These are phyloP conservation scores for Aphaenogaster floridana DNA, from an alignment of 1,140 invertebrate genomes.

Conservation along the genomic window DNA sequence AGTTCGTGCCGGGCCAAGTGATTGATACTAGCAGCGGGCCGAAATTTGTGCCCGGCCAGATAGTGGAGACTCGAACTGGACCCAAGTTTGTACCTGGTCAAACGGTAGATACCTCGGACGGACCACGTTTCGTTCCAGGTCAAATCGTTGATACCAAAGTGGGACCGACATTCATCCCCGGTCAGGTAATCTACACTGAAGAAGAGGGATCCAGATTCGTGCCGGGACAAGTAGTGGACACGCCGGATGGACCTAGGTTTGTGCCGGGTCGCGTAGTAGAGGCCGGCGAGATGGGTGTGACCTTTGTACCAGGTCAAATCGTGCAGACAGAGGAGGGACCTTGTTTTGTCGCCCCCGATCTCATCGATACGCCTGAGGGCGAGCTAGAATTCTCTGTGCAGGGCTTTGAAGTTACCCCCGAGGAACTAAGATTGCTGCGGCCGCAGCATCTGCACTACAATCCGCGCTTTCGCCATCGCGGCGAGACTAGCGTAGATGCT, in stretches of 20 bases:
- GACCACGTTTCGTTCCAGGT: constrained; percentile 90
- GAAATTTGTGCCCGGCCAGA: constrained; percentile 91
- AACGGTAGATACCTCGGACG: constrained; percentile 90
- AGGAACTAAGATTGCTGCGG: constrained; percentile 90
- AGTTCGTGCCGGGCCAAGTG: constrained; percentile 89
- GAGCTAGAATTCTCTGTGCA: constrained; percentile 91
- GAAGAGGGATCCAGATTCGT: constrained; percentile 91
- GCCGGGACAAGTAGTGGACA: constrained; percentile 92
- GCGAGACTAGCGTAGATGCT: constrained; percentile 89
- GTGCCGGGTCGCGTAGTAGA: constrained; percentile 91
- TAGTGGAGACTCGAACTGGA: constrained; percentile 90
- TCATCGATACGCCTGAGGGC: constrained; percentile 89
- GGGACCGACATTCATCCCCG: constrained; percentile 91
- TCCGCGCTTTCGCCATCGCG: constrained; percentile 87
- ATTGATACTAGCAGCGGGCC: constrained; percentile 87
- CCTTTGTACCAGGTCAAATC: constrained; percentile 91
- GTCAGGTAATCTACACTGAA: constrained; percentile 91
- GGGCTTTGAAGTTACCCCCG: constrained; percentile 91
- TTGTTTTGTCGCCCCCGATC: constrained; percentile 91
- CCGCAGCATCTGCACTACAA: constrained; percentile 87
- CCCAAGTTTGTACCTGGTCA: constrained; percentile 91
- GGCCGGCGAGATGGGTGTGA: constrained; percentile 89
- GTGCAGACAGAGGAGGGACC: constrained; percentile 91
- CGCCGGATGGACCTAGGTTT: constrained; percentile 90
- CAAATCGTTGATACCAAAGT: constrained; percentile 91